A percentile compares a stretch with the other conserved stretches of the same genome.
Evolutionary conservation across 2,113 vertebrate genomes (phyloP).

Genomic region (Crotalus helleri): DNA sequence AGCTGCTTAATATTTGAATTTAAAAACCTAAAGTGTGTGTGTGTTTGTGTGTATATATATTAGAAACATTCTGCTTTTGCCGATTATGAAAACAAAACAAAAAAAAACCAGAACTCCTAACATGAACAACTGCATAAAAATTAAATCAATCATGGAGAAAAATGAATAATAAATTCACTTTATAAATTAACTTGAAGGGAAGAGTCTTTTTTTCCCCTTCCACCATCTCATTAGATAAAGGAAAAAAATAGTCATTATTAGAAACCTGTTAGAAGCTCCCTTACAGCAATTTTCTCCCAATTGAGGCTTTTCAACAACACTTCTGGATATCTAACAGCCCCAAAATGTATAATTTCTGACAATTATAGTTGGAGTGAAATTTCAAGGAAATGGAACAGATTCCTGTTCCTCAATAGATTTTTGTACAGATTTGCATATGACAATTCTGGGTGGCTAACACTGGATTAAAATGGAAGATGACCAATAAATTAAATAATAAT

Average conservation of each 20-base stretch:
- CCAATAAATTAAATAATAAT: background rate
- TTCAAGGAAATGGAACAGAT: background rate
- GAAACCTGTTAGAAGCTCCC: background rate
- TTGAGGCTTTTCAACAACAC: background rate
- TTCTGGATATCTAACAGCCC: background rate
- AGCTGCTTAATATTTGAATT: conserved; percentile 28
- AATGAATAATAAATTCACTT: conserved; percentile 5
- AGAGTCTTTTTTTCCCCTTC: background rate
- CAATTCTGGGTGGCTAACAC: background rate
- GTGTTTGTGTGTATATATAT: background rate
- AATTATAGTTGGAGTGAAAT: background rate
- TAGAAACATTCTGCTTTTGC: background rate
- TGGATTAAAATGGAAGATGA: background rate
- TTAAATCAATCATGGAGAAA: conserved; percentile 23
- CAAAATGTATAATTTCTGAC: background rate
- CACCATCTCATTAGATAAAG: background rate
- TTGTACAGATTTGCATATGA: background rate
- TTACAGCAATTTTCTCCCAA: background rate
- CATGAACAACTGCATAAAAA: conserved; percentile 26
- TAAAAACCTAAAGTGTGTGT: conserved; percentile 19
- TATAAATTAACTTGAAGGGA: background rate
- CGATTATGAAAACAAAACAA: conserved; percentile 31
- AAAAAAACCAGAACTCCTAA: background rate
- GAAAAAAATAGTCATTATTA: background rate
- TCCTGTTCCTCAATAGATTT: background rate